Conservation (phyloP, 2,888 invertebrate species). For the Belgica antarctica region DNA sequence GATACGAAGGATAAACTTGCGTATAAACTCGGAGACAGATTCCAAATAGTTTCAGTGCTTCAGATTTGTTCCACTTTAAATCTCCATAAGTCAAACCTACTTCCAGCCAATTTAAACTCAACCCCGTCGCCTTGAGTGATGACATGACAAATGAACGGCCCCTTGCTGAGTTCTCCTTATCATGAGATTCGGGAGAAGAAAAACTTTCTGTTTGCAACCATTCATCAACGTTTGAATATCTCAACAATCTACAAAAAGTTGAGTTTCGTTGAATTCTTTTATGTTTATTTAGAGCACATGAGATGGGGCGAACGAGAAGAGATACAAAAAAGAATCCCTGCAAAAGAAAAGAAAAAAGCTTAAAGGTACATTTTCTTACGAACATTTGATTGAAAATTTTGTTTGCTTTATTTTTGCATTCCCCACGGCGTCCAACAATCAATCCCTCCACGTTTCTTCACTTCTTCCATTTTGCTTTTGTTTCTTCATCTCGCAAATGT, state of each 20-base stretch:
- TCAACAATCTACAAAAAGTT: conserved; percentile 7
- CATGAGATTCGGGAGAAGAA: neutral
- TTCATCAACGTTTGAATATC: conserved; percentile 6
- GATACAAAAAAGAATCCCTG: neutral
- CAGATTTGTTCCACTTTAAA: no score
- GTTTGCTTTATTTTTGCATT: conserved; percentile 31
- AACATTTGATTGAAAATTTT: conserved; percentile 26
- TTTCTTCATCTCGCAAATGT: conserved; percentile 3
- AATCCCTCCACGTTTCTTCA: neutral
- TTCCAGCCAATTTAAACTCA: no score
- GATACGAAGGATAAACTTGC: no score
- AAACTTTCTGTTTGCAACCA: neutral
- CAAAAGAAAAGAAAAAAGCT: neutral
- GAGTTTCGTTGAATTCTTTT: neutral
- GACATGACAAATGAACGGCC: neutral
- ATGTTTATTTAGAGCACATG: neutral
- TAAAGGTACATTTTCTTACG: neutral
- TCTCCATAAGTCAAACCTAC: no score
- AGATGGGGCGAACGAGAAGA: no score
- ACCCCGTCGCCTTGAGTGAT: no score
- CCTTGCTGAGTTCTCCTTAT: neutral
- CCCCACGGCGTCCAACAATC: neutral
- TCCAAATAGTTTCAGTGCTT: no score
- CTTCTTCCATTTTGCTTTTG: neutral
- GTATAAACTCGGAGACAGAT: no score